Evolutionary conservation across 1,140 invertebrate genomes (phyloP), one percentile per base, ranked within the genome.

Genomic region (Maniola jurtina): DNA sequence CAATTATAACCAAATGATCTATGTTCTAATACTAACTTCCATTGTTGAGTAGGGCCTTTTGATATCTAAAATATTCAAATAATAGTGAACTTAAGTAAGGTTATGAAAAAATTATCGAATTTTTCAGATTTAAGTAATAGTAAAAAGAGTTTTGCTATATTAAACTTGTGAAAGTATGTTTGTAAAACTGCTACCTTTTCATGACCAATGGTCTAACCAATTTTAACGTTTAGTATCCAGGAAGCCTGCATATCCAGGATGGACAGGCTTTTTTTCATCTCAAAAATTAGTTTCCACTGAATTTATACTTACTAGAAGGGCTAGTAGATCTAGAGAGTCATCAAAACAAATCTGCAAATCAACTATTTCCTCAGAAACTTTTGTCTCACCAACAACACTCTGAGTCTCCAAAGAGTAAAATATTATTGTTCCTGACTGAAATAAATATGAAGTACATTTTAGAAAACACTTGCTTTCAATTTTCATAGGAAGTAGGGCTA

Each of bases 291-390:
- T 25, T 25, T 4, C 25, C 25, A 25, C 25, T 2, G 25, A 25
- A 25, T 25, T 25, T 25, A 14, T 63, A 76, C 78, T 79, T 71
- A 90, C 88, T 76, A 90, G 65, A 13, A 90, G 71, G 45, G 86
- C 80, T 42, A 90, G 68, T 40, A 90, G 67, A 66, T 90, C 86
- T 11, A 90, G 62, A 8, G 86, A 88, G 65, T 90, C 88, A 78
- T 90, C 88, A 80, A 88, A 88, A 75, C 86, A 90, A 61, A 88
- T 90, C 60, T 90, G 86, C 56, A 90, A 75, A 56, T 90, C 84
- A 60, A 71, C 71, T 8, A 90, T 83, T 77, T 88, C 86, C 33
- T 81, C 84, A 33, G 78, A 59, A 14, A 88, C 83, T 71, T 77
- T 88, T 62, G 81, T 79, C 70, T 88, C 86, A 14, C 76, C 86